Evolutionary conservation across 1,140 invertebrate species (phyloP), one percentile per base, ranked within the genome.

Genomic region (Adelges cooleyi): DNA sequence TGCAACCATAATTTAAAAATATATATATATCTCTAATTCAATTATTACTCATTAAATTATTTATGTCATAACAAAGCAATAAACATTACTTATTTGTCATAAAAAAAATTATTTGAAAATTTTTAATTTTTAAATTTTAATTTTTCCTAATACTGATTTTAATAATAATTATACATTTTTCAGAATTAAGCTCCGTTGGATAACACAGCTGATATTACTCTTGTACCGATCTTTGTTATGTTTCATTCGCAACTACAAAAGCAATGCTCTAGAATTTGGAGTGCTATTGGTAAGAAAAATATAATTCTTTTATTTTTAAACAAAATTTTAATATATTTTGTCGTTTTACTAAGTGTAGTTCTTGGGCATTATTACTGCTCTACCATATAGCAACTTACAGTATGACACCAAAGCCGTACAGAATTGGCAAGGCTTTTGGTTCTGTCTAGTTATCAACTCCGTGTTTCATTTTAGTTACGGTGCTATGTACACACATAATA

Each of bases 381-480:
- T 81, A 68, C 75, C 79, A 44, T 78, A 80, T 38, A 75, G 81
- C 17, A 78, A 77, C 49, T 68, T 69, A 23, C 25, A 42, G 40
- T 49, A 83, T 17, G 75, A 80, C 70, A 82, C 84, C 72, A 76
- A 77, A 2, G 80, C 81, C 50, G 84, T 86, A 46, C 84, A 86
- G 74, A 85, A 84, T 73, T 77, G 85, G 17, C 79, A 85, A 72
- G 85, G 84, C 44, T 76, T 84, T 0, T 71, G 85, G 65, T 85
- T 85, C 73, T 76, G 85, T 18, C 80, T 84, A 44, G 79, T 85
- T 15, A 81, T 82, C 2, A 84, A 87, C 72, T 83, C 82, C 1
- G 82, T 84, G 62, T 87, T 86, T 70, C 81, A 82, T 8, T 83
- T 81, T 69, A 80, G 83, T 68, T 86, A 86, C 71, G 76, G 78